Evolutionary conservation across 2,888 invertebrate genomes (phyloP).

Genomic region (Cyclophora albipunctata): DNA sequence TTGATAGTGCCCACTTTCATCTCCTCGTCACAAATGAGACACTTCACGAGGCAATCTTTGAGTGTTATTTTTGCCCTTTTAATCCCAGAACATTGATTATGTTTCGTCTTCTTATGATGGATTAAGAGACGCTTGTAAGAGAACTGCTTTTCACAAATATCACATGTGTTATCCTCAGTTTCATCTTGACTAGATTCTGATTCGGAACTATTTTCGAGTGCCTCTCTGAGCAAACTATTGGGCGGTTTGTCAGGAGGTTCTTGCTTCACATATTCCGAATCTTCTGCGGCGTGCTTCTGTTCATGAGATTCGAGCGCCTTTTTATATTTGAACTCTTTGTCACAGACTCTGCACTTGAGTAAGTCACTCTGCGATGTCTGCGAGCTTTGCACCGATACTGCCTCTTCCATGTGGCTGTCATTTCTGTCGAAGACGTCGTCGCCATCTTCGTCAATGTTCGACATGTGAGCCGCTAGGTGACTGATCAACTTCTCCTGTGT

Average conservation of each 20-base stretch:
- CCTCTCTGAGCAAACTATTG: conserved; percentile 25
- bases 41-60: conserved; percentile 61
- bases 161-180: conserved; percentile 59
- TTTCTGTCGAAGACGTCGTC: conserved; percentile 37
- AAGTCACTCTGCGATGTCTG: conserved; percentile 22
- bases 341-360: conserved; percentile 47
- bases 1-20: conserved; percentile 63
- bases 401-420: conserved; percentile 40
- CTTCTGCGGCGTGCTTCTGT: conserved; percentile 30
- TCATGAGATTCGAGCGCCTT: conserved; percentile 46
- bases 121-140: conserved; percentile 56
- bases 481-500: conserved; percentile 52
- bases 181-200: conserved; percentile 61
- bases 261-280: conserved; percentile 34
- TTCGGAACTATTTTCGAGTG: conserved; percentile 27
- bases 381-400: conserved; percentile 32
- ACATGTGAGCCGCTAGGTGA: conserved; percentile 61
- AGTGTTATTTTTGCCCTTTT: conserved; percentile 59
- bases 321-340: conserved; percentile 57
- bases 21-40: conserved; percentile 61
- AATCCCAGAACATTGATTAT: conserved; percentile 58
- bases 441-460: conserved; percentile 43
- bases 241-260: conserved; percentile 44
- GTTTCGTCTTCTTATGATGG: conserved; percentile 63
- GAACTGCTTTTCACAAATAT: conserved; percentile 67